phyloP scores from a whole-genome alignment of 2,888 invertebrate genomes.

The Heteromurus nitidus region DNA sequence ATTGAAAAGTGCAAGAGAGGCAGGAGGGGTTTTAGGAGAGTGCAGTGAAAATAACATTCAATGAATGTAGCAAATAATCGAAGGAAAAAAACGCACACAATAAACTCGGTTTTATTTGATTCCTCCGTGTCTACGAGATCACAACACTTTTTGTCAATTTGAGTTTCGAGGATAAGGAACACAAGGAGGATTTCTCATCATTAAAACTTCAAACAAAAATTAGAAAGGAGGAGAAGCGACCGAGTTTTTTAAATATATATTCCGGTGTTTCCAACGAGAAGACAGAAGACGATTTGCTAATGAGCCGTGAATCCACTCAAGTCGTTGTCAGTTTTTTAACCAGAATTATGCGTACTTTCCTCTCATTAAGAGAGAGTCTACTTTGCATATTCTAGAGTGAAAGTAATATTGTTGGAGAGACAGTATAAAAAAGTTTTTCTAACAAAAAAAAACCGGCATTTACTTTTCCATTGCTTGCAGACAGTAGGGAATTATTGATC shows the following conservation, averaged over 20 bases:
- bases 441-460: too few relatives aligned
- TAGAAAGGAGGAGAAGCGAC: conserved; percentile 8
- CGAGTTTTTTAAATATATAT: conserved; percentile 22
- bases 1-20: too few relatives aligned
- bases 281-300: conserved; percentile 23
- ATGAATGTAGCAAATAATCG: conserved; percentile 56
- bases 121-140: conserved; percentile 10
- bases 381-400: conserved; percentile 16
- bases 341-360: too few relatives aligned
- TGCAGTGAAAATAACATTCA: conserved; percentile 52
- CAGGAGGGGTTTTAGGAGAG: too few relatives aligned
- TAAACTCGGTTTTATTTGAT: conserved; percentile 52
- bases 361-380: neutral
- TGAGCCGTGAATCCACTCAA: conserved; percentile 28
- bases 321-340: neutral
- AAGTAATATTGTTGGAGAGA: neutral
- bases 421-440: too few relatives aligned
- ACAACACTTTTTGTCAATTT: neutral
- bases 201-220: neutral
- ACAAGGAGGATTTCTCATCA: too few relatives aligned
- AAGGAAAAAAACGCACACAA: conserved; percentile 53
- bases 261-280: conserved; percentile 1
- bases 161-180: too few relatives aligned
- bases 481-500: too few relatives aligned
- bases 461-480: too few relatives aligned